Conservation (phyloP, 2,797 vertebrate genomes). For the Pipistrellus pygmaeus region DNA sequence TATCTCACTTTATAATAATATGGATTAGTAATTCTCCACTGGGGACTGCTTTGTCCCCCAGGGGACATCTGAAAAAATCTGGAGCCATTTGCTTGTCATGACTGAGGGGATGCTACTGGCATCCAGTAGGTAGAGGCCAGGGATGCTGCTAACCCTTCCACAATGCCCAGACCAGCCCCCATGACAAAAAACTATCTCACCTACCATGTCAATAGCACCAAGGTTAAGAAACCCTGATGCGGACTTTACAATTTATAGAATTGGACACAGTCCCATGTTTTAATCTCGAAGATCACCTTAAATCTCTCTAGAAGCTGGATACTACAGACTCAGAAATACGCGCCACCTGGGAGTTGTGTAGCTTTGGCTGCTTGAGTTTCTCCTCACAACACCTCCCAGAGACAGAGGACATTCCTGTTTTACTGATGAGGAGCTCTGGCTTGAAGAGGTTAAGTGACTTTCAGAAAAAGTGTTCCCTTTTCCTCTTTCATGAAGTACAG, state of each 20-base stretch:
- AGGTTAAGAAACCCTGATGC: background rate
- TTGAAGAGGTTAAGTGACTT: slow-evolving; percentile 81
- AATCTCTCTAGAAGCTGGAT: slow-evolving; percentile 2
- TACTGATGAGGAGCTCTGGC: slow-evolving; percentile 75
- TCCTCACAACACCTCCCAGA: slow-evolving; percentile 61
- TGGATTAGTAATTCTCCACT: background rate
- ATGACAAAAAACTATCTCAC: background rate
- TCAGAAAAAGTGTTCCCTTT: slow-evolving; percentile 72
- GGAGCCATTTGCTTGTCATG: background rate
- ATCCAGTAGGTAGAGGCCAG: background rate
- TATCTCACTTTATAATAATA: background rate
- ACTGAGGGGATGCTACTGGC: background rate
- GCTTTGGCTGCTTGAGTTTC: slow-evolving; percentile 57
- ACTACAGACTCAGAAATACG: background rate
- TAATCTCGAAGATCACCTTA: slow-evolving; percentile 29
- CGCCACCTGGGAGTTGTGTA: background rate
- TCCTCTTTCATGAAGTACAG: slow-evolving; percentile 74
- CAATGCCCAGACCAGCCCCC: too few species aligned
- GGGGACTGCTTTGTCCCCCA: background rate
- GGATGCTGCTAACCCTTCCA: background rate
- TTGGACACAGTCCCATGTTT: background rate
- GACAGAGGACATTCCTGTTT: slow-evolving; percentile 72
- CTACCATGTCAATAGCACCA: background rate
- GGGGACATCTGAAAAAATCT: background rate
- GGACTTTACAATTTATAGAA: background rate